Evolutionary conservation across 2,888 invertebrate species (phyloP), one percentile per base, ranked within the genome.

Genomic region (Parnassius glacialis): DNA sequence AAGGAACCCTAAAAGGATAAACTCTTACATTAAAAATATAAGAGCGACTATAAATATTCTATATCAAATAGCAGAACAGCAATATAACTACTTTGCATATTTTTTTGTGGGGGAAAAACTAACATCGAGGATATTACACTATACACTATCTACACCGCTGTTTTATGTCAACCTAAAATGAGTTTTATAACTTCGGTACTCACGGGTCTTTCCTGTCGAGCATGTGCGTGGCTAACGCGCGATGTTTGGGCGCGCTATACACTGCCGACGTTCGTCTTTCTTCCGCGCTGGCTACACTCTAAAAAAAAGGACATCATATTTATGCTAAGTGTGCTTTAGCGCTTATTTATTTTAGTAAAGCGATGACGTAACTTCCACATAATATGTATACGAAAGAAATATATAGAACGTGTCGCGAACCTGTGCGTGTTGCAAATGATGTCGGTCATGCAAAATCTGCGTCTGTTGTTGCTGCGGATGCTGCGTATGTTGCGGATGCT

Each of bases 131-230:
- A 34, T 7, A 34, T 34, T 7, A 7, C 34, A 34, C 34, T 34
- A 34, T 34, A 7, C 3, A 34, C 34, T 16, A 7, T 34, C 1
- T 34, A 7, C 7, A 3, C 34, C 34, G 1, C 34, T 7, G 3
- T 34, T 34, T 34, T 34, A 34, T 7, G 34, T 34, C 34, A 34
- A 7, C 3, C 34, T 34, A 34, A 34, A 34, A 34, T 34, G 1
- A 7, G 34, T 34, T 34, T 34, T 34, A 34, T 34, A 34, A 0
- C 34, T 34, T 7, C 34, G 7, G 51, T 52, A 70, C 72, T 68
- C 59, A 81, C 84, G 69, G 74, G 65, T 87, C 86, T 61, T 87
- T 88, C 70, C 89, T 74, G 1, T 88, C 89, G 9, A 79, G 50
- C 5, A 80, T 77, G 34, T 81, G 84, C 64, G 84, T 79, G 47